Base-by-base conservation (phyloP, 1,140 invertebrate species). In the Drosophila navojoa region DNA sequence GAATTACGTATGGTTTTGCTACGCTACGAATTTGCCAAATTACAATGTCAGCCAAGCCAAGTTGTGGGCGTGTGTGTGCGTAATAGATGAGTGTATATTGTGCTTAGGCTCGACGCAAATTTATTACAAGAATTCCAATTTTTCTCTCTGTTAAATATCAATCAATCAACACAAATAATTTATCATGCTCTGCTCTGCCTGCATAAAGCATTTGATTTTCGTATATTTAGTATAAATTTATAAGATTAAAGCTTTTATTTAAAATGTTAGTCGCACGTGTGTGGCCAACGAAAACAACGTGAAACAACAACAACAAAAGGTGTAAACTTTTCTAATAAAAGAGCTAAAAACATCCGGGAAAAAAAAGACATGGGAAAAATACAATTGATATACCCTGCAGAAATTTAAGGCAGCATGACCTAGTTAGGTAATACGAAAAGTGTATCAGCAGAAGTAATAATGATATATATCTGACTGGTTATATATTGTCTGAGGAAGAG, bases 301-400 rank as follows among this genome's bases (percentile, higher is more conserved):
- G 35, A 29, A 10, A 16, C 2, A 15, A 15, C 2, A 15, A 15
- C 15, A 32, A 32, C 1, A 50, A 44, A 27, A 50, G 49, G 49
- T 54, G 40, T 40, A 78, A 77, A 85, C 52, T 86, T 86, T 86
- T 62, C 58, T 55, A 81, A 85, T 86, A 81, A 73, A 81, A 66
- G 15, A 61, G 32, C 57, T 52, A 45, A 79, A 78, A 16, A 44
- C 57, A 68, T 44, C 25, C 57, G 63, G 35, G n/a, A n/a, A n/a
- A 55, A 45, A 45, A 62, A 27, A 19, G 16, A 22, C 19, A 45
- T 45, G 35, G 32, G 10, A 38, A 38, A 38, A 38, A 38, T 45
- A 15, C 11, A 22, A 27, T 25, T 10, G 16, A 7, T 45, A 59
- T 45, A 59, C n/a, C 25, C 40, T 55, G n/a, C 19, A 19, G 2